Evolutionary conservation across 2,888 invertebrate species (phyloP), one percentile per base, ranked within the genome.

Genomic region (Ligdia adustata): DNA sequence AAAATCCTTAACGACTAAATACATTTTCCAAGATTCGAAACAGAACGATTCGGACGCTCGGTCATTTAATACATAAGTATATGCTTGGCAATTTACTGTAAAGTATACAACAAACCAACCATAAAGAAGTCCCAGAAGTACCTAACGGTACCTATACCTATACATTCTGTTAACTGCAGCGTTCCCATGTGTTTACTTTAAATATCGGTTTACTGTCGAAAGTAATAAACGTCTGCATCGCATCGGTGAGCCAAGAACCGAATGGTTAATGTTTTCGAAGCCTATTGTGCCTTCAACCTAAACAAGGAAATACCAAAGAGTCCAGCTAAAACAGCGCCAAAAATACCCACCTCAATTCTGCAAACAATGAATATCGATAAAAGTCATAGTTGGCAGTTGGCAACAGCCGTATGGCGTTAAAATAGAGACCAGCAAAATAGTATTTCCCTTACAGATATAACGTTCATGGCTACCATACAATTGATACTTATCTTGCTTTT

Each of bases 291-390:
- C 42, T 61, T 58, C 57, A n/a, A 66, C 49, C 70, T 73, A 78
- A 79, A 81, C 79, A 79, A 76, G 81, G 80, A 82, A 82, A 79
- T 73, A 62, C 69, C 68, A 66, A 55, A 57, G 67, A 54, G 63
- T 60, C 46, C 55, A 61, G 66, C 67, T 72, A 72, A 76, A 72
- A 75, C 72, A 71, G 68, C 60, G 69, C 79, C 76, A 66, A 79
- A 80, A 82, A 81, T 82, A 82, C 61, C 71, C 71, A 64, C 59
- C 52, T 63, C 60, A 64, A 62, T 61, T 62, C 60, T 62, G 66
- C 64, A 66, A 71, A 68, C 72, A 46, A 37, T 61, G 60, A 57
- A 56, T 61, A 64, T 55, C 51, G 46, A 57, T 57, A 52, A 50
- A 55, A 58, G 51, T 46, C 42, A 43, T 46, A 56, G 44, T 56